These are phyloP conservation scores for Peromyscus eremicus DNA, from an alignment of 2,797 vertebrate genomes.

Conservation along the genomic window DNA sequence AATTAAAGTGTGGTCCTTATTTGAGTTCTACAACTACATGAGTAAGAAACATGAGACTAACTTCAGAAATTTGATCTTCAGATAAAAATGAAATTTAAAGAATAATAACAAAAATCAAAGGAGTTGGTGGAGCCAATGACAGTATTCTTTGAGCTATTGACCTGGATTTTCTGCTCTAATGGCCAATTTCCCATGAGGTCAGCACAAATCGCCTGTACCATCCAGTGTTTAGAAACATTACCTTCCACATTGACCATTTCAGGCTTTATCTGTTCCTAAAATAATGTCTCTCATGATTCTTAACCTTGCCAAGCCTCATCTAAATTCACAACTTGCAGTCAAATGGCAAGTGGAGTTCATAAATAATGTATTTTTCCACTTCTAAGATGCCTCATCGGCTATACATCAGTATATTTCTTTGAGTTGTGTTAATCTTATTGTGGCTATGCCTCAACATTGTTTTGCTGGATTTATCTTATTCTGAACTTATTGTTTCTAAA, in stretches of 20 bases:
- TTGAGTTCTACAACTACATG: neutral
- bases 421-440: neutral
- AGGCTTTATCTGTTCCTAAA: conserved; percentile 67
- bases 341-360: neutral
- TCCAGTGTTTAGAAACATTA: neutral
- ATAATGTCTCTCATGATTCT: conserved; percentile 36
- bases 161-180: conserved; percentile 54
- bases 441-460: neutral
- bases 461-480: conserved; percentile 21
- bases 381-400: neutral
- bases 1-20: neutral
- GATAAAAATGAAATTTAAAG: neutral
- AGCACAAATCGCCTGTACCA: neutral
- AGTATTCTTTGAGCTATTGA: conserved; percentile 45
- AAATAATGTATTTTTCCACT: conserved; percentile 31
- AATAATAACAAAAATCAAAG: conserved; percentile 45
- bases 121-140: neutral
- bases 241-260: conserved; percentile 25
- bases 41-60: conserved; percentile 37
- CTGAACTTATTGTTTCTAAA: conserved; percentile 20
- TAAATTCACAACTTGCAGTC: conserved; percentile 43
- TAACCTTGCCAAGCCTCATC: conserved; percentile 58
- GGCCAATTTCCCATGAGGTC: neutral
- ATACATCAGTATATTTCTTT: neutral
- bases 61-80: conserved; percentile 24